phyloP scores from a whole-genome alignment of 1,140 invertebrate species.

The Cheumatopsyche charites region DNA sequence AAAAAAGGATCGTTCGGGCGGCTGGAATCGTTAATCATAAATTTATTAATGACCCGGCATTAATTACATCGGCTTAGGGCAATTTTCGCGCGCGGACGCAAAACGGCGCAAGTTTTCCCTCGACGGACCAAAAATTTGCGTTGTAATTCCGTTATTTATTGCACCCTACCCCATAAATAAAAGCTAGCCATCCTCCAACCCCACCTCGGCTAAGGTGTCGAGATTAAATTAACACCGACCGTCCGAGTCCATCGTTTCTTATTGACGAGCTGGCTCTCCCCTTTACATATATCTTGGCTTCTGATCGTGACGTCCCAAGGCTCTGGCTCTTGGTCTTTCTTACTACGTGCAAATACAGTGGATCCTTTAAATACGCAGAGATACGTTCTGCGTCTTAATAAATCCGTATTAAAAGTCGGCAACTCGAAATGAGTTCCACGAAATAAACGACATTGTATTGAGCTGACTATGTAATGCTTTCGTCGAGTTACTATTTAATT shows the following conservation, averaged over 20 bases:
- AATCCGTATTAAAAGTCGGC: no score
- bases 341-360: no score
- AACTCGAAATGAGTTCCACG: no score
- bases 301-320: conserved; percentile 21
- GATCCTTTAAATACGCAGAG: no score
- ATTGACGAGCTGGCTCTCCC: conserved; percentile 14
- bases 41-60: conserved; percentile 32
- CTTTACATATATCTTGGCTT: conserved; percentile 10
- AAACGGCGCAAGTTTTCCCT: conserved; percentile 28
- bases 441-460: no score
- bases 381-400: no score
- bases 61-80: conserved; percentile 32
- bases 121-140: conserved; percentile 30
- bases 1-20: no score
- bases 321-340: neutral
- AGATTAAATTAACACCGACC: conserved; percentile 21
- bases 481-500: no score
- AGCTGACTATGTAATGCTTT: no score
- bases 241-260: neutral
- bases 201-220: neutral
- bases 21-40: conserved; percentile 30
- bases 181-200: neutral
- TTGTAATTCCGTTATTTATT: conserved; percentile 33
- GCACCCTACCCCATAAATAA: neutral
- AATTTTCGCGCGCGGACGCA: conserved; percentile 28